A percentile compares a stretch with the other conserved stretches of the same genome.
Conservation (phyloP, 64 coral and sea anemone genomes). For the Dendrophyllia cribrosa region DNA sequence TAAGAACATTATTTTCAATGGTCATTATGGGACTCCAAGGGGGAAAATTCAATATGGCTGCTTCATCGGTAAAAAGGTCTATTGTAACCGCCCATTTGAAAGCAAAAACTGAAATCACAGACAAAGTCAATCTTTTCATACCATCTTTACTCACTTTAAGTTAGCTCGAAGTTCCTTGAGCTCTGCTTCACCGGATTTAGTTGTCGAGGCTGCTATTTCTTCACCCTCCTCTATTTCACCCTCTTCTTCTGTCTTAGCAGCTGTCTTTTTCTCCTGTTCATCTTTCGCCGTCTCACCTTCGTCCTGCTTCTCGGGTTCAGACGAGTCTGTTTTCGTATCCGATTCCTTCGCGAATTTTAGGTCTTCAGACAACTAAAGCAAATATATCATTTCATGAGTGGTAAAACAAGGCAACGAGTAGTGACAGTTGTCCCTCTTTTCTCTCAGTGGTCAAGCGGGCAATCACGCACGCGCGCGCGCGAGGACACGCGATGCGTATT, state of each 20-base stretch:
- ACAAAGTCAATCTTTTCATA: too few relatives aligned
- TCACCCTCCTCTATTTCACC: conserved; percentile 85
- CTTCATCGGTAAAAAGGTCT: too few relatives aligned
- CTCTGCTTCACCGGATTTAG: conserved; percentile 49
- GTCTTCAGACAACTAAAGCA: conserved; percentile 25
- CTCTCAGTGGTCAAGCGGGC: too few relatives aligned
- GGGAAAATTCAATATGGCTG: too few relatives aligned
- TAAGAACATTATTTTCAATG: too few relatives aligned
- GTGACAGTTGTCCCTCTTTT: too few relatives aligned
- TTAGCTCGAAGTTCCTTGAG: conserved; percentile 67
- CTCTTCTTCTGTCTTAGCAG: conserved; percentile 62
- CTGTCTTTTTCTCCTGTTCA: conserved; percentile 22
- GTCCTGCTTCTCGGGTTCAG: background rate
- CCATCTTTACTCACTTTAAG: conserved; percentile 76
- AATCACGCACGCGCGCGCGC: too few relatives aligned
- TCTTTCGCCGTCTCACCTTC: conserved; percentile 29
- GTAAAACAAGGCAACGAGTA: background rate
- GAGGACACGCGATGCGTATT: too few relatives aligned
- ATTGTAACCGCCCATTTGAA: too few relatives aligned
- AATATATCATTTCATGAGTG: background rate
- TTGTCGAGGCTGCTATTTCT: conserved; percentile 39
- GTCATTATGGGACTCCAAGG: too few relatives aligned
- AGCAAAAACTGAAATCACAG: too few relatives aligned
- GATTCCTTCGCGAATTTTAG: conserved; percentile 42
- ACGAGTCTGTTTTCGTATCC: conserved; percentile 50